Evolutionary conservation across 1,140 invertebrate genomes (phyloP), one percentile per base, ranked within the genome.

Genomic region (Drosophila busckii): DNA sequence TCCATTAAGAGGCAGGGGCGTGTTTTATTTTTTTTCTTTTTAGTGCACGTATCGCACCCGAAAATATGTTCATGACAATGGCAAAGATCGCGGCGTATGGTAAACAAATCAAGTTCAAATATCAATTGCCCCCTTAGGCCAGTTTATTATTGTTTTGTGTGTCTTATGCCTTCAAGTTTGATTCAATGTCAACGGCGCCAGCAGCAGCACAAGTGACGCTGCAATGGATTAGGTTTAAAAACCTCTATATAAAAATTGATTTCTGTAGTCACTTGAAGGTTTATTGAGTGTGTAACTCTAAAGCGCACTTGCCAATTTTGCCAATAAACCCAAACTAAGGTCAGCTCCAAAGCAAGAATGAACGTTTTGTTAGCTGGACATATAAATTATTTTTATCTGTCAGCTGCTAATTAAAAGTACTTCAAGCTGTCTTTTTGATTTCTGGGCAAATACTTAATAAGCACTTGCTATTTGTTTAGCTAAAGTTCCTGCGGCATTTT

Each of bases 141-240:
- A 35, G 9, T 40, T 53, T 41, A n/a, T n/a, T n/a, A n/a, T n/a
- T n/a, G n/a, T n/a, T n/a, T n/a, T n/a, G n/a, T n/a, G 20, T 34
- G 49, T 62, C 55, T 31, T 40, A 44, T 44, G 19, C 29, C 31
- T 71, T n/a, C n/a, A 67, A 78, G 73, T 78, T 75, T 42, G 31
- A 12, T 35, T 42, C 73, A 82, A 80, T 80, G 73, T 54, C 73
- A 82, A 28, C 26, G n/a, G n/a, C n/a, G n/a, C n/a, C n/a, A n/a
- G n/a, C n/a, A n/a, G n/a, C n/a, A n/a, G n/a, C n/a, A n/a, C n/a
- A n/a, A n/a, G n/a, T n/a, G n/a, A n/a, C n/a, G n/a, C 45, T 65
- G 46, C 45, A 50, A 12, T 59, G 48, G 63, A 75, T 75, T 66
- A 71, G 46, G 46, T 66, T 49, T 6, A 32, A 35, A 48, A 58